These are phyloP conservation scores for Brachyptera risi DNA, from an alignment of 2,888 invertebrate species.

Conservation along the genomic window DNA sequence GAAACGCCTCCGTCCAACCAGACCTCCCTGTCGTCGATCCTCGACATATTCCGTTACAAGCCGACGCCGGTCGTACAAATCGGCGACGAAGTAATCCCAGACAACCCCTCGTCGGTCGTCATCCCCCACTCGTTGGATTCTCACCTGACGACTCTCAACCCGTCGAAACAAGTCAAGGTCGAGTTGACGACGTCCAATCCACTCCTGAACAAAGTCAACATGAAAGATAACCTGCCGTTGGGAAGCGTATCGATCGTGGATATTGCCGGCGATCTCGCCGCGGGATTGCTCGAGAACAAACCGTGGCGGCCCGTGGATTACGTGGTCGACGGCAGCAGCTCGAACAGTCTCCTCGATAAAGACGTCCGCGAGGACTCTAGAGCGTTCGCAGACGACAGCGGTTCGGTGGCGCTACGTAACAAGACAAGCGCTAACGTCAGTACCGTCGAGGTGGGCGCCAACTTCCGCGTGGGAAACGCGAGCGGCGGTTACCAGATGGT, in stretches of 20 bases:
- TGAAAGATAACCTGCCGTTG: neutral
- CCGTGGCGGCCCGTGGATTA: neutral
- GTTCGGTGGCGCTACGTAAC: conserved; percentile 34
- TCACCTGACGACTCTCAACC: neutral
- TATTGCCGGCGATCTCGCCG: neutral
- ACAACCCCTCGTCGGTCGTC: conserved; percentile 15
- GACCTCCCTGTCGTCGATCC: conserved; percentile 20
- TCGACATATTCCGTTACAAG: conserved; percentile 36
- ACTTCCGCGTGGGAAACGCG: neutral
- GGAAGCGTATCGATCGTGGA: neutral
- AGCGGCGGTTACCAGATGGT: neutral
- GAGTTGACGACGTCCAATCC: too few species aligned
- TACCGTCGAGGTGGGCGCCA: neutral
- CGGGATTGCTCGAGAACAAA: neutral
- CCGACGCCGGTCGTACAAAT: conserved; percentile 45
- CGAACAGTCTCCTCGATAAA: conserved; percentile 18
- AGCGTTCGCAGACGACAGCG: conserved; percentile 31
- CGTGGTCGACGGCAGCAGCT: conserved; percentile 7
- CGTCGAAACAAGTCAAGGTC: too few species aligned
- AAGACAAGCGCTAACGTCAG: conserved; percentile 34
- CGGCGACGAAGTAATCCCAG: conserved; percentile 42
- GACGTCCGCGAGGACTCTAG: conserved; percentile 25
- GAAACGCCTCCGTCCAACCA: neutral
- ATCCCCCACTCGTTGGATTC: too few species aligned
- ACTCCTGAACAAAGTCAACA: neutral